Evolutionary conservation across 1,140 invertebrate species (phyloP).

Genomic region (Aethina tumida): DNA sequence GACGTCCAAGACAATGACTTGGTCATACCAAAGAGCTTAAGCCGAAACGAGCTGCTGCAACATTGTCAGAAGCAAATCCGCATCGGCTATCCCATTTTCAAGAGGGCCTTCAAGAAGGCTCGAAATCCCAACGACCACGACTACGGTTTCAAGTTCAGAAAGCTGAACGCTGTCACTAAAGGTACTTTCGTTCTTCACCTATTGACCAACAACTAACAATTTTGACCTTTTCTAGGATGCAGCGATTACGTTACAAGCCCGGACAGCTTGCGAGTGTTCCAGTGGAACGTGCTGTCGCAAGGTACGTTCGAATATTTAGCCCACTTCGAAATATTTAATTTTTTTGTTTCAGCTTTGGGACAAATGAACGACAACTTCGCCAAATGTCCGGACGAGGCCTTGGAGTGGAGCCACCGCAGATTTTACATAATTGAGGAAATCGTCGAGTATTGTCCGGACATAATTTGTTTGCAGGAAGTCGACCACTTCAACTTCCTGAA

Average conservation of each 20-base stretch:
- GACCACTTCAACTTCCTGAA: constrained; percentile 66
- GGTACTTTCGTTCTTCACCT: constrained; percentile 20
- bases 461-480: constrained; percentile 72
- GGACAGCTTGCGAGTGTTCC: constrained; percentile 49
- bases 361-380: constrained; percentile 65
- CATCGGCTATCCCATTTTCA: constrained; percentile 37
- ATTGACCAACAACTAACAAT: constrained; percentile 10
- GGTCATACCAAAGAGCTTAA: constrained; percentile 40
- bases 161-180: constrained; percentile 39
- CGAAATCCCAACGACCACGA: constrained; percentile 9
- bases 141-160: constrained; percentile 35
- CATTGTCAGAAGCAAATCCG: constrained; percentile 41
- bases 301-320: constrained; percentile 38
- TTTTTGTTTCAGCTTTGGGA: constrained; percentile 45
- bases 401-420: constrained; percentile 58
- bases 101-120: constrained; percentile 34
- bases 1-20: constrained; percentile 54
- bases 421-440: constrained; percentile 66
- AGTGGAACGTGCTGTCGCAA: constrained; percentile 71
- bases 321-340: constrained; percentile 6
- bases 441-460: constrained; percentile 53
- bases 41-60: constrained; percentile 41
- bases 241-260: constrained; percentile 32
- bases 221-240: constrained; percentile 32
- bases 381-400: constrained; percentile 55